Conservation (phyloP, 2,797 vertebrate species). For the Botia kubotai region DNA sequence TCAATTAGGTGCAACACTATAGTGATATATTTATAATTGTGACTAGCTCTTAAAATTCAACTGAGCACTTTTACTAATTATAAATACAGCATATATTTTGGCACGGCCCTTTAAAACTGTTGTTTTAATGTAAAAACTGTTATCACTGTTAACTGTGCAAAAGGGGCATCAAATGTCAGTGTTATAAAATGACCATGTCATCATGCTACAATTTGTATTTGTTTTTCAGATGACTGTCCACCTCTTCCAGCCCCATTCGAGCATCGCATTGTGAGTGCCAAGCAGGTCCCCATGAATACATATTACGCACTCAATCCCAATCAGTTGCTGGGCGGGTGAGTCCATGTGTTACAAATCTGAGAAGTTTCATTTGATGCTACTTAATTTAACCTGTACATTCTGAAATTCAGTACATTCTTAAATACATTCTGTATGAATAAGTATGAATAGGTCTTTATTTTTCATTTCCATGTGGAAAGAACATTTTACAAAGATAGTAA, state of each 20-base stretch:
- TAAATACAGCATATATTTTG: slow-evolving; percentile 2
- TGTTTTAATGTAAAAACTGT: slow-evolving; percentile 20
- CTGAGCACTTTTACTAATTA: background rate
- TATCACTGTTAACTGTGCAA: background rate
- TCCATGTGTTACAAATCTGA: slow-evolving; percentile 41
- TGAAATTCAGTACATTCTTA: no score
- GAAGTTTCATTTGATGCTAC: background rate
- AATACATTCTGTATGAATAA: no score
- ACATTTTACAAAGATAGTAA: background rate
- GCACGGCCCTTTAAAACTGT: slow-evolving; percentile 1
- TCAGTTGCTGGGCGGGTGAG: slow-evolving; percentile 85
- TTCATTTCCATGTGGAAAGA: background rate
- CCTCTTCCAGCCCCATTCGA: slow-evolving; percentile 84
- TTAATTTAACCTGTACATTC: background rate
- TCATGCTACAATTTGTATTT: slow-evolving; percentile 4
- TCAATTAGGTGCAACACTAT: background rate
- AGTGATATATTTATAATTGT: background rate
- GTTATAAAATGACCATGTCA: slow-evolving; percentile 2
- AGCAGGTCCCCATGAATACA: slow-evolving; percentile 73
- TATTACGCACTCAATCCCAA: slow-evolving; percentile 78
- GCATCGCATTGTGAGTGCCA: slow-evolving; percentile 84
- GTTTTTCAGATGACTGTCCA: slow-evolving; percentile 82
- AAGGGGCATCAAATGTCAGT: background rate
- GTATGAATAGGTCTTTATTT: background rate
- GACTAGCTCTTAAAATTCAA: background rate